Evolutionary conservation across 2,888 invertebrate species (phyloP), one percentile per base, ranked within the genome.

Genomic region (Eupelmus urozonus): DNA sequence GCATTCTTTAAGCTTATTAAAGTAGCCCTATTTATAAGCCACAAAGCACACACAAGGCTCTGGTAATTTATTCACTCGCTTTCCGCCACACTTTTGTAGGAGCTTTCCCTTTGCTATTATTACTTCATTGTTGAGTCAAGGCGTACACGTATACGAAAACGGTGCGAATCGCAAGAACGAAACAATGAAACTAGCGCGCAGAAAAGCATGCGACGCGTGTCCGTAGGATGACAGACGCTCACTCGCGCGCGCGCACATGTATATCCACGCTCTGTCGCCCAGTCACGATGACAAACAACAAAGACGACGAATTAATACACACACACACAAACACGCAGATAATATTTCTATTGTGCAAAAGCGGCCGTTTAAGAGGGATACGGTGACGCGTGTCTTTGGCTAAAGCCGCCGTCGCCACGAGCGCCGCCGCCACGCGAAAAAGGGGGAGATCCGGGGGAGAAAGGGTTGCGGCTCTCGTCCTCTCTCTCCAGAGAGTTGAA

Each of bases 391-490:
- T 66, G 78, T 45, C 13, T 45, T 7, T 16, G 78, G 73, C 63
- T 20, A 20, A 9, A 11, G 29, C 1, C 42, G 70, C 63, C 55
- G 11, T 34, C 57, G 18, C 53, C 42, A 2, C 55, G 13, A 11
- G 25, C 9, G 34, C 20, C 5, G 65, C 53, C 29, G 45, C 25
- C 29, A 40, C 18, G 29, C 1, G 59, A 65, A 57, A 71, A 51
- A 34, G 70, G 72, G 77, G 71, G 65, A 77, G 25, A 42, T 42
- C 27, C 80, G 81, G 78, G 73, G 81, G 81, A 79, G 84, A 87
- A 88, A 87, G 88, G 88, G 88, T 88, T 87, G 84, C 20, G 4
- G 2, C 82, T 80, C 18, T 20, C 78, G 76, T 55, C 27, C 53
- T 76, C 84, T 76, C 84, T 83, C 84, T 82, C 84, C 66, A 63